phyloP scores from a whole-genome alignment of 2,113 vertebrate species.

The Azemiops feae region DNA sequence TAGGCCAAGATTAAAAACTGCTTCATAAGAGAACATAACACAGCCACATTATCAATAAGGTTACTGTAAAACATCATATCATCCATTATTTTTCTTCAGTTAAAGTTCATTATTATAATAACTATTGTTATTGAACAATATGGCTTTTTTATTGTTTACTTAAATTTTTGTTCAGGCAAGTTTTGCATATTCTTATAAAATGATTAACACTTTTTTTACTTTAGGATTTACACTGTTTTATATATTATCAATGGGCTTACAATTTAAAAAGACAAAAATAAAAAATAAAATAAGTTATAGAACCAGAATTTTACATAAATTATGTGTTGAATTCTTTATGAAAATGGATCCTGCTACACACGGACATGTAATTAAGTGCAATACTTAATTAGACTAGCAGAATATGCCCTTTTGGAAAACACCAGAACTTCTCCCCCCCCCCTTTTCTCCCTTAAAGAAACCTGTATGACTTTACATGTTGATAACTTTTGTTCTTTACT shows the following conservation, averaged over 20 bases:
- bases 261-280: not conserved
- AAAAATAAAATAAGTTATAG: not conserved
- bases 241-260: not conserved
- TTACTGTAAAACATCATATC: slow-evolving; percentile 65
- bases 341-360: not conserved
- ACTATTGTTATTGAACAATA: slow-evolving; percentile 72
- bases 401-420: not conserved
- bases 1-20: slow-evolving; percentile 73
- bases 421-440: not conserved
- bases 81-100: slow-evolving; percentile 69
- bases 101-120: slow-evolving; percentile 80
- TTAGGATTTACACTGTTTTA: not conserved
- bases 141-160: slow-evolving; percentile 58
- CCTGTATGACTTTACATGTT: not conserved
- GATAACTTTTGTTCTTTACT: not conserved
- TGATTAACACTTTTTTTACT: not conserved
- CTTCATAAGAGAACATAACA: slow-evolving; percentile 43
- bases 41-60: slow-evolving; percentile 66
- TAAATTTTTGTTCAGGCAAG: slow-evolving; percentile 40
- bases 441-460: not conserved
- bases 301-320: not conserved
- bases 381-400: not conserved
- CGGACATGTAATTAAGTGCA: not conserved
- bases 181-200: slow-evolving; percentile 27
- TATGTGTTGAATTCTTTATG: not conserved